Evolutionary conservation across 2,888 invertebrate species (phyloP), one percentile per base, ranked within the genome.

Genomic region (Empis livida): DNA sequence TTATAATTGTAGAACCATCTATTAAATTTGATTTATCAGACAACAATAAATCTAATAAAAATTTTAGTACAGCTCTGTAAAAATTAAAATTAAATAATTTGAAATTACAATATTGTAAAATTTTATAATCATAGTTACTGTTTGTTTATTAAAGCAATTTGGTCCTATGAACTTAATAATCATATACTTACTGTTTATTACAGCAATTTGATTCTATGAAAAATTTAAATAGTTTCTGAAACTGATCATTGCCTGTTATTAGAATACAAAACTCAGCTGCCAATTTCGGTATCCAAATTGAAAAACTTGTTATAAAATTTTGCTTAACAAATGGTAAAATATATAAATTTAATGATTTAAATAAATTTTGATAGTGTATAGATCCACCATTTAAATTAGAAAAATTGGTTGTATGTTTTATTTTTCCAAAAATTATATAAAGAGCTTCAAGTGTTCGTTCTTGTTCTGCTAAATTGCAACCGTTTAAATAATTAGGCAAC

Each of bases 391-490:
- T 15, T 14, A 20, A 23, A 27, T 14, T 41, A n/a, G 17, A 17
- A 17, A n/a, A 35, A 15, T 41, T 41, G 43, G 42, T 27, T 43
- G 38, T 14, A n/a, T 53, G 13, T 46, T 48, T 47, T 54, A 63
- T 51, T 43, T 61, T 61, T 2, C 54, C 49, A 32, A 65, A 62
- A 10, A 67, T 59, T 39, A 58, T 44, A 47, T 68, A 63, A 5
- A 70, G 40, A 1, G 63, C 58, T 49, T 68, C 61, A 48, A 67
- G 57, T 0, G 62, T 53, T 5, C 68, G 61, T 23, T 68, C 68
- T 51, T 67, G 67, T 38, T 66, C 63, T 1, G 59, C 58, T 11
- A 60, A 59, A 1, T 57, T 60, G 32, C 65, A 61, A 16, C 56
- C 54, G 44, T 64, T 60, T 6, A 70, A 46, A 50, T 63, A 66